Evolutionary conservation across 2,797 vertebrate genomes (phyloP), one percentile per base, ranked within the genome.

Genomic region (Muscicapa comitata): DNA sequence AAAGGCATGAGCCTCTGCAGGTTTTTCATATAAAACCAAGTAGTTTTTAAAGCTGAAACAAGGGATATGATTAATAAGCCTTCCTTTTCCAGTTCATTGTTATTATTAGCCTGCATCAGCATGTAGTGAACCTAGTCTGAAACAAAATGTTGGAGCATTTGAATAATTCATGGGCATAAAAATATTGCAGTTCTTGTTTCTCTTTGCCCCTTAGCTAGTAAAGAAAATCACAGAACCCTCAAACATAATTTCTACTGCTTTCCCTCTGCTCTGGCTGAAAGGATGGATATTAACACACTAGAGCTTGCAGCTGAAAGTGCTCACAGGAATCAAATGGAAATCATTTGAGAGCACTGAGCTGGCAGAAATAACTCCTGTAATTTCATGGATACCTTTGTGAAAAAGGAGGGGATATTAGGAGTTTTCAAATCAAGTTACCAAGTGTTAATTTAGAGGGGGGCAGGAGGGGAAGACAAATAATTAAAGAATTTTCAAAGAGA

Each of bases 381-480:
- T 45, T 85, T 58, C 17, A 17, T 37, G 21, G 81, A 7, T 5
- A 18, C 50, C 16, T 31, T 24, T 61, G n/a, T 61, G 17, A 17
- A 82, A 85, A 80, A 43, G 7, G 12, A 67, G 26, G 73, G 7
- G 8, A 24, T 48, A 42, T 51, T 38, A 29, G 21, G 8, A 31
- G 4, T 74, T 71, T 80, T 62, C 8, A 42, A 26, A 38, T 37
- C 80, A 47, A 63, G 61, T 57, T 47, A 58, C 5, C 4, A 87
- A 54, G 8, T 40, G 43, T 7, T 84, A 48, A 76, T n/a, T 48
- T 10, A 0, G 9, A 1, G 19, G 8, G 1, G 7, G 6, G 38
- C 38, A 45, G 45, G 5, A 2, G 66, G 1, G 9, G 3, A 55
- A n/a, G 11, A 29, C 7, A 71, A 57, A 43, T 25, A 38, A 53